phyloP scores from a whole-genome alignment of 1,140 invertebrate species.

The Phortica variegata region DNA sequence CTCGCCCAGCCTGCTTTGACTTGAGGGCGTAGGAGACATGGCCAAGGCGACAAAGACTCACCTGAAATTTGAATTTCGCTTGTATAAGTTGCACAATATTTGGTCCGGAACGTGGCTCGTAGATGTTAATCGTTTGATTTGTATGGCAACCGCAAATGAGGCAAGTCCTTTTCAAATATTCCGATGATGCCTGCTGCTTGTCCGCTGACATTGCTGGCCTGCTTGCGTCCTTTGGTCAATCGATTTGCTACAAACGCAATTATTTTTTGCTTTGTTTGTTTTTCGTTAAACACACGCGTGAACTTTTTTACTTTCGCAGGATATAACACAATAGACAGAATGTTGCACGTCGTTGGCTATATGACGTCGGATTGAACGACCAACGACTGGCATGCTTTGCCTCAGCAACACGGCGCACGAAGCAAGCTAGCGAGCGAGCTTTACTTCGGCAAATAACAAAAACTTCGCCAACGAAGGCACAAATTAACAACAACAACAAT shows the following conservation, averaged over 20 bases:
- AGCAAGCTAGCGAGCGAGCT: constrained; percentile 3
- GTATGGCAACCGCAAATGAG: constrained; percentile 56
- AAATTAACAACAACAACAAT: background rate
- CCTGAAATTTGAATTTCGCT: constrained; percentile 57
- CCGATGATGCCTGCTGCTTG: constrained; percentile 38
- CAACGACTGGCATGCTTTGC: constrained; percentile 8
- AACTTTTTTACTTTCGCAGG: background rate
- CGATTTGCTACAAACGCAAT: constrained; percentile 1
- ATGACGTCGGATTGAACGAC: background rate
- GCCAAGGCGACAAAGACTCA: too few species aligned
- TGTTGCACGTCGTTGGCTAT: background rate
- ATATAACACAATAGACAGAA: constrained; percentile 18
- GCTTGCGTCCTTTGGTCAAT: background rate
- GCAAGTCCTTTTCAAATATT: constrained; percentile 55
- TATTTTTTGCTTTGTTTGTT: background rate
- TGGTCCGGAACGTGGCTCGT: constrained; percentile 51
- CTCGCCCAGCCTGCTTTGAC: constrained; percentile 20
- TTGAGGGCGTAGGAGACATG: constrained; percentile 13
- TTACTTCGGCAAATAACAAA: background rate
- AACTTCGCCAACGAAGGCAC: background rate
- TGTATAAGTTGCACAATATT: constrained; percentile 56
- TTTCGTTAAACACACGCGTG: background rate
- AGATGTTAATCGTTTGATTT: constrained; percentile 55
- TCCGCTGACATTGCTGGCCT: constrained; percentile 27
- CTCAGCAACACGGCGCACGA: background rate